phyloP scores from a whole-genome alignment of 2,888 invertebrate genomes.

The Merodon equestris region DNA sequence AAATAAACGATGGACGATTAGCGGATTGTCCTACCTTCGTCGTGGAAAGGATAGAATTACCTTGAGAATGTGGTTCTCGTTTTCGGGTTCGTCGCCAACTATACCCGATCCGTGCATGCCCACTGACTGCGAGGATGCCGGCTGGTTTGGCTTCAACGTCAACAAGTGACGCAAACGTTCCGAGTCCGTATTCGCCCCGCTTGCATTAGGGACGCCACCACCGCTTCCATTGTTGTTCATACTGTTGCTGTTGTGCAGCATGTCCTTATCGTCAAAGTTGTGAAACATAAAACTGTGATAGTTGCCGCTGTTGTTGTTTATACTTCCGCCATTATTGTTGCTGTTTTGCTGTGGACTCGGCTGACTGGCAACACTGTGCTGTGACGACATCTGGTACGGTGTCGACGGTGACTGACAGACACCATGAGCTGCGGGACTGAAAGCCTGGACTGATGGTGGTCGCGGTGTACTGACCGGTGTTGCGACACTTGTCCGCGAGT shows the following conservation, averaged over 20 bases:
- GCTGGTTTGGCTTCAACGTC: slow-evolving; percentile 76
- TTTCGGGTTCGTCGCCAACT: slow-evolving; percentile 74
- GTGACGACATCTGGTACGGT: slow-evolving; percentile 78
- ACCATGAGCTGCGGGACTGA: slow-evolving; percentile 79
- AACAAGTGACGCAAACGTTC: slow-evolving; percentile 80
- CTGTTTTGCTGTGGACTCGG: slow-evolving; percentile 80
- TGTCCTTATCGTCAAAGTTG: slow-evolving; percentile 71
- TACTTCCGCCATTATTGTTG: slow-evolving; percentile 62
- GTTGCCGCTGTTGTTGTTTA: slow-evolving; percentile 66
- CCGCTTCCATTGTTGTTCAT: slow-evolving; percentile 80
- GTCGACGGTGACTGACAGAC: slow-evolving; percentile 80
- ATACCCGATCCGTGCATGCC: slow-evolving; percentile 66
- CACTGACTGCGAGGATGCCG: slow-evolving; percentile 64
- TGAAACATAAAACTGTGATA: slow-evolving; percentile 70
- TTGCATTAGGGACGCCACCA: slow-evolving; percentile 50
- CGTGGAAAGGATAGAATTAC: no score
- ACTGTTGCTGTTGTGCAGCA: slow-evolving; percentile 65
- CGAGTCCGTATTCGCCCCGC: slow-evolving; percentile 78
- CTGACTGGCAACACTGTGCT: slow-evolving; percentile 77
- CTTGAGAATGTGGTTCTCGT: slow-evolving; percentile 73
- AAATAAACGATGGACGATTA: not conserved
- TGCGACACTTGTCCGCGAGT: slow-evolving; percentile 83
- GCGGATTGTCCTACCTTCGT: not conserved
- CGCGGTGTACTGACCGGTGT: slow-evolving; percentile 83
- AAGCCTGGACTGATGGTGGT: slow-evolving; percentile 83